Conservation (phyloP, 2,888 invertebrate genomes). For the Branchipolynoe longqiensis region DNA sequence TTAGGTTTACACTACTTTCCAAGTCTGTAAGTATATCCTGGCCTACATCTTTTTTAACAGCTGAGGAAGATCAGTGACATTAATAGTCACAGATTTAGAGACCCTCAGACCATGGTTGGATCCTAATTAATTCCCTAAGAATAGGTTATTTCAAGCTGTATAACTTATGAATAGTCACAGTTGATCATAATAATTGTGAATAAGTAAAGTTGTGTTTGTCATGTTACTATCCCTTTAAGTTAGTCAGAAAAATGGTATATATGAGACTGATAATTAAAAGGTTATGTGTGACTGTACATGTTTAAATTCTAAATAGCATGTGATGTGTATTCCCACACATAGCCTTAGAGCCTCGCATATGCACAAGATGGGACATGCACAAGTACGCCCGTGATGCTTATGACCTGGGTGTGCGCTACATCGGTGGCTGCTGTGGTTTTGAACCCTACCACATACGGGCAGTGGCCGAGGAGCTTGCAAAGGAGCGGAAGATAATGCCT, state of each 20-base stretch:
- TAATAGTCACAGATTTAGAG: too few species aligned
- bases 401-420: conserved; percentile 81
- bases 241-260: background rate
- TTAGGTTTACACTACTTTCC: too few species aligned
- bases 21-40: too few species aligned
- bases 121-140: too few species aligned
- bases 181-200: too few species aligned
- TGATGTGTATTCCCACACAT: conserved; percentile 23
- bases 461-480: conserved; percentile 80
- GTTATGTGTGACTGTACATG: background rate
- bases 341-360: conserved; percentile 81
- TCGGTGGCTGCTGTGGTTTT: conserved; percentile 82
- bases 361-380: conserved; percentile 82
- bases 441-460: conserved; percentile 82
- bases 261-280: background rate
- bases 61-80: too few species aligned
- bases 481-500: conserved; percentile 74
- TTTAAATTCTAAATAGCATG: background rate
- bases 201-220: too few species aligned
- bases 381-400: conserved; percentile 81
- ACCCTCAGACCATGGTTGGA: too few species aligned
- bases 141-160: too few species aligned
- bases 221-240: too few species aligned
- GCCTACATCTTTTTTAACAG: too few species aligned
- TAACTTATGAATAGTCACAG: too few species aligned